Conservation (phyloP, 2,888 invertebrate species). For the Pseudeuparius sepicola region DNA sequence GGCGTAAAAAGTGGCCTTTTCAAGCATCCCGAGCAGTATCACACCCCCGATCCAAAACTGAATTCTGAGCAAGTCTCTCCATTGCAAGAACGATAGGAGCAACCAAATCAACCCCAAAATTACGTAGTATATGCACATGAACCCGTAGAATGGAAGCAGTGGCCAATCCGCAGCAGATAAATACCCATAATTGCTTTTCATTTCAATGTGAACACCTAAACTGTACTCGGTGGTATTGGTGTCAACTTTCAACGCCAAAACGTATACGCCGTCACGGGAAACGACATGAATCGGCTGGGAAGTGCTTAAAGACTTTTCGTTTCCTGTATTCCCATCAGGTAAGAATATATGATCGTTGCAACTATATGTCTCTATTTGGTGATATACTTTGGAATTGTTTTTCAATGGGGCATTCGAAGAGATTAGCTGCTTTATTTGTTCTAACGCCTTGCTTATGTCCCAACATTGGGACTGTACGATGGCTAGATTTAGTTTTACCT, state of each 20-base stretch:
- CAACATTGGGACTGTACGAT: slow-evolving; percentile 49
- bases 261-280: slow-evolving; percentile 62
- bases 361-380: slow-evolving; percentile 25
- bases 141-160: slow-evolving; percentile 76
- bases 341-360: slow-evolving; percentile 36
- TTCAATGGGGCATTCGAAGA: slow-evolving; percentile 14
- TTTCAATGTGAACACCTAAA: slow-evolving; percentile 57
- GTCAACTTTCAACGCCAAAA: slow-evolving; percentile 46
- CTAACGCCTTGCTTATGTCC: no score
- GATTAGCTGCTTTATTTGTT: no score
- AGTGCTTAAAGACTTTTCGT: slow-evolving; percentile 26
- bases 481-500: slow-evolving; percentile 44
- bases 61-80: slow-evolving; percentile 82
- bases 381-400: slow-evolving; percentile 22
- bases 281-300: slow-evolving; percentile 45
- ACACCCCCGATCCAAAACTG: slow-evolving; percentile 96
- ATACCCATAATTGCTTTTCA: slow-evolving; percentile 69
- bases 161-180: slow-evolving; percentile 87
- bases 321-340: slow-evolving; percentile 23
- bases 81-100: slow-evolving; percentile 70
- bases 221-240: slow-evolving; percentile 40
- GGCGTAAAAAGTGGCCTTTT: slow-evolving; percentile 83
- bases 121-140: slow-evolving; percentile 83
- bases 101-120: slow-evolving; percentile 77
- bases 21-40: slow-evolving; percentile 76